phyloP scores from a whole-genome alignment of 2,797 vertebrate species.

The Phrynocephalus guinanensis region DNA sequence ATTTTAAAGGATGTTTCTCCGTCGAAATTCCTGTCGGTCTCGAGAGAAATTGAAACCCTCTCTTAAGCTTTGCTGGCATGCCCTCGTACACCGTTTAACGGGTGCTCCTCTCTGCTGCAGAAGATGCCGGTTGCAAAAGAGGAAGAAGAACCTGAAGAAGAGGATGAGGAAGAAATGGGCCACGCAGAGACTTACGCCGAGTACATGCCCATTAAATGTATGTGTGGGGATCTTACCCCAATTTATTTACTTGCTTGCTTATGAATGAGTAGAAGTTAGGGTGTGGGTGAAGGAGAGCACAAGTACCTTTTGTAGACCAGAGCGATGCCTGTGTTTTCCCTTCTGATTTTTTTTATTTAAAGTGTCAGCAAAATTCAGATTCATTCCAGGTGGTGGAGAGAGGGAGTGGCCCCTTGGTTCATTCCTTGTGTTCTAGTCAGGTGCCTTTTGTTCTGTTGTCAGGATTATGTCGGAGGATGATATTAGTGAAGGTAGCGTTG shows the following conservation, averaged over 20 bases:
- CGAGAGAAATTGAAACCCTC: conserved; percentile 5
- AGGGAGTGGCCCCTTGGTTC: no score
- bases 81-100: conserved; percentile 1
- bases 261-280: not conserved
- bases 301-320: no score
- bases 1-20: not conserved
- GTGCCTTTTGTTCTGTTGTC: not conserved
- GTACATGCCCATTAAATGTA: conserved; percentile 99
- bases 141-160: conserved; percentile 96
- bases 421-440: not conserved
- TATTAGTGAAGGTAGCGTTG: not conserved
- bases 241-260: not conserved
- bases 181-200: conserved; percentile 98
- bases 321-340: not conserved
- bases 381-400: no score
- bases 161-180: conserved; percentile 97
- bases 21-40: not conserved
- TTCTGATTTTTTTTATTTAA: not conserved
- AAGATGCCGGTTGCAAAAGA: conserved; percentile 91
- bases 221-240: conserved; percentile 36
- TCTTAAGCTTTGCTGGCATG: not conserved
- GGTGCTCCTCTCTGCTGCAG: conserved; percentile 70
- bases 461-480: not conserved
- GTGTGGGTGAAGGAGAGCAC: no score
- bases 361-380: no score